A percentile compares a stretch with the other conserved stretches of the same genome.
phyloP scores from a whole-genome alignment of 2,113 vertebrate genomes.

The Tragelaphus scriptus region DNA sequence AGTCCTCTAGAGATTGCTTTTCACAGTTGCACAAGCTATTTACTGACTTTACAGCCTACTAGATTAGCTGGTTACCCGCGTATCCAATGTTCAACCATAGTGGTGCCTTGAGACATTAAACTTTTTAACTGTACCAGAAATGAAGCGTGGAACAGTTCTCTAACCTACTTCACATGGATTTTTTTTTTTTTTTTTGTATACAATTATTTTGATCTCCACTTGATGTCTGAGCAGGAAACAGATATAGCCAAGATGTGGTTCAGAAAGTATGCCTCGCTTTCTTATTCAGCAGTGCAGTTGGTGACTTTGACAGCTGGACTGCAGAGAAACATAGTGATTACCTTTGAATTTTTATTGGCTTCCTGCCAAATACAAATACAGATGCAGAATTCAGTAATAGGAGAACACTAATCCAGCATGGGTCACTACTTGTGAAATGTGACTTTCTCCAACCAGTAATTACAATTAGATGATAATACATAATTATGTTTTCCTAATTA shows the following conservation, averaged over 20 bases:
- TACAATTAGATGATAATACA: conserved; percentile 79
- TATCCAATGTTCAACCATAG: conserved; percentile 81
- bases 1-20: conserved; percentile 84
- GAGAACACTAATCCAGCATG: conserved; percentile 61
- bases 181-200: conserved; percentile 73
- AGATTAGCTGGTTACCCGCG: conserved; percentile 77
- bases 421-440: conserved; percentile 78
- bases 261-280: conserved; percentile 61
- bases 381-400: conserved; percentile 67
- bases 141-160: conserved; percentile 71
- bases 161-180: conserved; percentile 59
- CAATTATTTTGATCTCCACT: conserved; percentile 67
- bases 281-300: conserved; percentile 50
- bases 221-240: conserved; percentile 56
- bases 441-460: conserved; percentile 76
- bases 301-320: conserved; percentile 69
- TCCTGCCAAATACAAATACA: conserved; percentile 68
- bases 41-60: conserved; percentile 73
- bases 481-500: conserved; percentile 83
- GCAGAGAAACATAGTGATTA: conserved; percentile 70
- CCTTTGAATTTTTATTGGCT: conserved; percentile 76
- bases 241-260: conserved; percentile 27
- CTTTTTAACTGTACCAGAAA: conserved; percentile 77
- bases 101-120: conserved; percentile 90
- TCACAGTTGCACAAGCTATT: conserved; percentile 79